Percentiles rank a stretch among this genome's conserved stretches.
These are phyloP conservation scores for Brachyrhaphis roseni DNA, from an alignment of 2,797 vertebrate species.

Conservation along the genomic window DNA sequence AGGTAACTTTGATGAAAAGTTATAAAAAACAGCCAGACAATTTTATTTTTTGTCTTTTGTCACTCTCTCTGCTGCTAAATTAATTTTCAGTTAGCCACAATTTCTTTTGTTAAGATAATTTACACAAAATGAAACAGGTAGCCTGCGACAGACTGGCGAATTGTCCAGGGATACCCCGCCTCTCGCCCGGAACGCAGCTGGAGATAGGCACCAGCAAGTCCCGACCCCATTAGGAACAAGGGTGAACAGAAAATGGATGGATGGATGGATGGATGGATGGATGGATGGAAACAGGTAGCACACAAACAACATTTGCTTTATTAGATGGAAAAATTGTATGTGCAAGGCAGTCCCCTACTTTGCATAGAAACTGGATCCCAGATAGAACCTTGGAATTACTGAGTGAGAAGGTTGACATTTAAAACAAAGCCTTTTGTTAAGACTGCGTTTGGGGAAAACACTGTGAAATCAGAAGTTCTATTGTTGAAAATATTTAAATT, in stretches of 20 bases:
- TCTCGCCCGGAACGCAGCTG: no score
- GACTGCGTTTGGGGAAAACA: not conserved
- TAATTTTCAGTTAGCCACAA: not conserved
- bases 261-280: no score
- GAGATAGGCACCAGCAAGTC: no score
- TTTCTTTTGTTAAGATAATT: not conserved
- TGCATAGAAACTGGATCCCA: not conserved
- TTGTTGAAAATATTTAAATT: not conserved
- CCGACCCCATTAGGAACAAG: no score
- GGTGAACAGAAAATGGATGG: no score
- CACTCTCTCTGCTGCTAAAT: not conserved
- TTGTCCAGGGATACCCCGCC: no score
- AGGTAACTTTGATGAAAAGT: no score
- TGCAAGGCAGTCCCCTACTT: not conserved
- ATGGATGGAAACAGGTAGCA: not conserved
- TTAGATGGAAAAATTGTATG: not conserved
- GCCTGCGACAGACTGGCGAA: no score
- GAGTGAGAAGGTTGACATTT: not conserved
- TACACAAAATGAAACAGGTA: not conserved
- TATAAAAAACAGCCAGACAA: no score
- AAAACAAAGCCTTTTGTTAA: slow-evolving; percentile 8
- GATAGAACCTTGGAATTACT: not conserved
- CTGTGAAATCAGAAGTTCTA: not conserved
- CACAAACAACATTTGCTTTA: not conserved
- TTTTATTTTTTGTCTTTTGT: no score